These are phyloP conservation scores for Heloderma charlesbogerti DNA, from an alignment of 2,113 vertebrate genomes.

Conservation along the genomic window DNA sequence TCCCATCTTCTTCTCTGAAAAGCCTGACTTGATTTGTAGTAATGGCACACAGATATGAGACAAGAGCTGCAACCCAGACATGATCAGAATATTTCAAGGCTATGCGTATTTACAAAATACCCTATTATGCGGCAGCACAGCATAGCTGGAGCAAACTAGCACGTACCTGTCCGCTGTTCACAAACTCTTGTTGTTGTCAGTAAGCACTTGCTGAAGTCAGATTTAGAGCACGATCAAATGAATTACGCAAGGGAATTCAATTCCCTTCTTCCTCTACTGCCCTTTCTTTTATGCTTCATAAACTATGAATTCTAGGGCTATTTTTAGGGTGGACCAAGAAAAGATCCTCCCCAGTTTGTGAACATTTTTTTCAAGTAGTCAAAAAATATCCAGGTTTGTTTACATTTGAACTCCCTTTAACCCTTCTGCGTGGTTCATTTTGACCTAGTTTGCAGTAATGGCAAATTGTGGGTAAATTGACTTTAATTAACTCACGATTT, in stretches of 20 bases:
- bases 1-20: neutral
- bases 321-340: neutral
- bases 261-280: neutral
- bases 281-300: neutral
- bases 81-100: neutral
- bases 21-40: neutral
- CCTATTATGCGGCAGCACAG: neutral
- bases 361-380: neutral
- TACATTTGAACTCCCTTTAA: neutral
- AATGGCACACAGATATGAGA: neutral
- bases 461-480: too few species aligned
- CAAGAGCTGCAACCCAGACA: neutral
- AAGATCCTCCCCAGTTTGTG: too few species aligned
- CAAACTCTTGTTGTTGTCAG: neutral
- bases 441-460: too few species aligned
- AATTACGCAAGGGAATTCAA: fast-evolving
- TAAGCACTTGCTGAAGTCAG: neutral
- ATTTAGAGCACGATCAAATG: neutral
- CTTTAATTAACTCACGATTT: too few species aligned
- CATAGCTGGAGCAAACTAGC: neutral
- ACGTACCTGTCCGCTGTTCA: neutral
- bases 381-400: neutral
- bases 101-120: neutral
- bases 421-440: neutral
- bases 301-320: neutral